Evolutionary conservation across 2,888 invertebrate genomes (phyloP), one percentile per base, ranked within the genome.

Genomic region (Amphiduros pacificus): DNA sequence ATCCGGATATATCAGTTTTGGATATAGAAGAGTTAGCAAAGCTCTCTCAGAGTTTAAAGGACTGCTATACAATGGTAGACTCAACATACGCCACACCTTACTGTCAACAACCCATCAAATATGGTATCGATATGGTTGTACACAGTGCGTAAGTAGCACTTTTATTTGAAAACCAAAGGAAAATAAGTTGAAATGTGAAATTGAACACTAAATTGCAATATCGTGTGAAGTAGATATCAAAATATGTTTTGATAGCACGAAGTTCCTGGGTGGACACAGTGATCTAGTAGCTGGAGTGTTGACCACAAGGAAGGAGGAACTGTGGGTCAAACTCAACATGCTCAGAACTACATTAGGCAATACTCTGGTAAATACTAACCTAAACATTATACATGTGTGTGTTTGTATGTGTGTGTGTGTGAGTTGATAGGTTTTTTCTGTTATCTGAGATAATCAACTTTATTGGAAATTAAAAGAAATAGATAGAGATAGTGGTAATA

Each of bases 221-320:
- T 29, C 11, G 17, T n/a, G n/a, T n/a, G n/a, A n/a, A n/a, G n/a
- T n/a, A n/a, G n/a, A n/a, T n/a, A n/a, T n/a, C n/a, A n/a, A n/a
- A n/a, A n/a, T n/a, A n/a, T n/a, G n/a, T n/a, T n/a, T n/a, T n/a
- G n/a, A n/a, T n/a, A 81, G 80, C 59, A 78, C 82, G 14, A 83
- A 83, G 65, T 83, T 80, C 69, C 71, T 83, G 60, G 81, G 82
- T 14, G 83, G 83, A 2, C 83, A 83, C 68, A 75, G 76, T 49
- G 83, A 83, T 64, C 66, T 83, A 17, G 74, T 79, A 6, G 83
- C 74, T 2, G 83, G 83, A 2, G 73, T 75, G 58, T 66, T 76
- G 17, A 77, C 77, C 1, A 73, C 75, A 14, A 65, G 71, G 22
- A 74, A 75, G 5, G 64, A 71, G 22, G 71, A 77, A 17, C 73